These are phyloP conservation scores for Sebastes schlegelii DNA, from an alignment of 2,113 vertebrate species.

Conservation along the genomic window DNA sequence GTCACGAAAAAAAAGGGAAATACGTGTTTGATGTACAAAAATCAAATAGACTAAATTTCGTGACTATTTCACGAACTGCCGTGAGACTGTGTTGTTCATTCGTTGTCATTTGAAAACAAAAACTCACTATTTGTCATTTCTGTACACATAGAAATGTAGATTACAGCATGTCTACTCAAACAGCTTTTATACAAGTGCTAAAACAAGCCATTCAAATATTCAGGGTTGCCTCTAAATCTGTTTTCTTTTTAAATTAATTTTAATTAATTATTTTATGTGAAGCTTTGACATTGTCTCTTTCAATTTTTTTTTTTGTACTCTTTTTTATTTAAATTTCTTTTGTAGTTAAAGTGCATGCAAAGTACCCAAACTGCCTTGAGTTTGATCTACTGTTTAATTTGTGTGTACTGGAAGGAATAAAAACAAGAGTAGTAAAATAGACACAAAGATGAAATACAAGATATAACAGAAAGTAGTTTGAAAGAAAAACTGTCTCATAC, in stretches of 20 bases:
- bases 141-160: not conserved
- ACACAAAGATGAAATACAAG: not conserved
- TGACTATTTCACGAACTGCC: no score
- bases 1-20: no score
- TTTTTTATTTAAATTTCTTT: not conserved
- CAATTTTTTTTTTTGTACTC: not conserved
- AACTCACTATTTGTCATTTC: not conserved
- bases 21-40: no score
- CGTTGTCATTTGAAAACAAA: constrained; percentile 9
- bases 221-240: not conserved
- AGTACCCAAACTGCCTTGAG: not conserved
- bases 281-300: not conserved
- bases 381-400: not conserved
- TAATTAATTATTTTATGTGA: not conserved
- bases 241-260: not conserved
- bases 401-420: not conserved
- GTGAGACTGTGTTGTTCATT: not conserved
- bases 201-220: not conserved
- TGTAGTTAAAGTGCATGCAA: not conserved
- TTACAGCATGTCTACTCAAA: not conserved
- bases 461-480: not conserved
- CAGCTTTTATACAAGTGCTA: not conserved
- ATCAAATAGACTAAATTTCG: no score
- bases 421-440: not conserved
- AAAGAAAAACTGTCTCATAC: not conserved